A percentile compares a stretch with the other conserved stretches of the same genome.
Conservation (phyloP, 2,888 invertebrate genomes). For the Beris chalybata region DNA sequence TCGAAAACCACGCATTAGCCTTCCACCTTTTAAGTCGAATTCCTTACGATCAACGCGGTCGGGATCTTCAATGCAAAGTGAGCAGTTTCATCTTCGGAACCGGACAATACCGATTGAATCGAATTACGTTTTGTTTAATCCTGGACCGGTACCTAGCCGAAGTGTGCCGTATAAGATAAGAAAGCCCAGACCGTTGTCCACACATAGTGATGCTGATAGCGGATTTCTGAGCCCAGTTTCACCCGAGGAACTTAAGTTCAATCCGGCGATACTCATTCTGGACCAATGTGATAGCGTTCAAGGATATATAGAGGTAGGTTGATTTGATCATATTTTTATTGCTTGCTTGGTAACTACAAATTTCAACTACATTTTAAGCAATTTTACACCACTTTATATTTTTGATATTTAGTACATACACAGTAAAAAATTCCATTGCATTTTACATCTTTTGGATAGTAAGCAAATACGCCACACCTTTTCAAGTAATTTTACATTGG, state of each 20-base stretch:
- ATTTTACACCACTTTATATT: too few species aligned
- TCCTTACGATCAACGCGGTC: slow-evolving; percentile 41
- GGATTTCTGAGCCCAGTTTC: slow-evolving; percentile 67
- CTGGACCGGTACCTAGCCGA: slow-evolving; percentile 54
- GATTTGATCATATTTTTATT: background rate
- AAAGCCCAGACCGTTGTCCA: slow-evolving; percentile 52
- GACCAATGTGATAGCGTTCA: slow-evolving; percentile 56
- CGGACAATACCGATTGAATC: slow-evolving; percentile 54
- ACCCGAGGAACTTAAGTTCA: slow-evolving; percentile 58
- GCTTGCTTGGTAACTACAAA: background rate
- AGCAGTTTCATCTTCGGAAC: slow-evolving; percentile 47
- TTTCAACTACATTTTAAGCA: too few species aligned
- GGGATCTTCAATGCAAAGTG: slow-evolving; percentile 19
- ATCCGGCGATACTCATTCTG: slow-evolving; percentile 52
- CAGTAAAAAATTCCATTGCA: too few species aligned
- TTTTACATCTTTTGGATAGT: too few species aligned
- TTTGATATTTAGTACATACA: too few species aligned
- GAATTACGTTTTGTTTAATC: slow-evolving; percentile 55
- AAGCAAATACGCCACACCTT: too few species aligned
- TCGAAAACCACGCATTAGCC: slow-evolving; percentile 46
- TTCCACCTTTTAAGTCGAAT: slow-evolving; percentile 50
- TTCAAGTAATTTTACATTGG: too few species aligned
- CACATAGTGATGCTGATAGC: slow-evolving; percentile 65
- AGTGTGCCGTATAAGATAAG: slow-evolving; percentile 54
- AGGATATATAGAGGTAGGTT: slow-evolving; percentile 56